A percentile compares a stretch with the other conserved stretches of the same genome.
phyloP scores from a whole-genome alignment of 1,140 invertebrate genomes.

The Caenorhabditis elegans region DNA sequence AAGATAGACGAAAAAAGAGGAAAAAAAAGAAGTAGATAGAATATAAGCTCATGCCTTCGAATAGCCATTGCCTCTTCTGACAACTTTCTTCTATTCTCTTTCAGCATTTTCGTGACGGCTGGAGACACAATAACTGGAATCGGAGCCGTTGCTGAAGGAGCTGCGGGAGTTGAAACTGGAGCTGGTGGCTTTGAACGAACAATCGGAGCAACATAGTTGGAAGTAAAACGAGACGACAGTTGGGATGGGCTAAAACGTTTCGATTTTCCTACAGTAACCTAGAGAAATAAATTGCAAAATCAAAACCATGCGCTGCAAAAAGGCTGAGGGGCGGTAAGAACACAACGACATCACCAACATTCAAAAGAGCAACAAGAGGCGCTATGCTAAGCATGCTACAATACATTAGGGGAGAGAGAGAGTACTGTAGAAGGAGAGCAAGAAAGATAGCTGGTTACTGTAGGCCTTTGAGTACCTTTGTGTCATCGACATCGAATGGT shows the following conservation, averaged over 20 bases:
- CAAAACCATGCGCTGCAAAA: too few relatives aligned
- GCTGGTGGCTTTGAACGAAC: not conserved
- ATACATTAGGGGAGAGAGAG: not conserved
- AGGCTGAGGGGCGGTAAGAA: too few relatives aligned
- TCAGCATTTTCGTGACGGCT: not conserved
- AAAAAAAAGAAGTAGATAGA: not conserved
- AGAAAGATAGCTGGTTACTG: not conserved
- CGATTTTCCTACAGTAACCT: too few relatives aligned
- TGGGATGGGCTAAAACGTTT: slow-evolving; percentile 7
- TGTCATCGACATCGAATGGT: slow-evolving; percentile 40
- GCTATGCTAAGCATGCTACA: not conserved
- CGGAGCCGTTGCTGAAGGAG: not conserved
- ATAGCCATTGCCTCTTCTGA: not conserved
- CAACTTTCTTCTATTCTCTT: not conserved
- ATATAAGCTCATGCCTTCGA: not conserved
- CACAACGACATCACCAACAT: too few relatives aligned
- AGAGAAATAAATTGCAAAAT: too few relatives aligned
- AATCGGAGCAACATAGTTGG: not conserved
- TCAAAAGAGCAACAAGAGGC: not conserved
- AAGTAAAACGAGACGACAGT: not conserved
- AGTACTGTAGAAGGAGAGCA: not conserved
- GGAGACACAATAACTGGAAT: slow-evolving; percentile 69
- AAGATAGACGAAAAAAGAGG: not conserved
- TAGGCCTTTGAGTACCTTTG: not conserved
- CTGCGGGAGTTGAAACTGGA: not conserved